Evolutionary conservation across 2,888 invertebrate species (phyloP), one percentile per base, ranked within the genome.

Genomic region (Cinara cedri): DNA sequence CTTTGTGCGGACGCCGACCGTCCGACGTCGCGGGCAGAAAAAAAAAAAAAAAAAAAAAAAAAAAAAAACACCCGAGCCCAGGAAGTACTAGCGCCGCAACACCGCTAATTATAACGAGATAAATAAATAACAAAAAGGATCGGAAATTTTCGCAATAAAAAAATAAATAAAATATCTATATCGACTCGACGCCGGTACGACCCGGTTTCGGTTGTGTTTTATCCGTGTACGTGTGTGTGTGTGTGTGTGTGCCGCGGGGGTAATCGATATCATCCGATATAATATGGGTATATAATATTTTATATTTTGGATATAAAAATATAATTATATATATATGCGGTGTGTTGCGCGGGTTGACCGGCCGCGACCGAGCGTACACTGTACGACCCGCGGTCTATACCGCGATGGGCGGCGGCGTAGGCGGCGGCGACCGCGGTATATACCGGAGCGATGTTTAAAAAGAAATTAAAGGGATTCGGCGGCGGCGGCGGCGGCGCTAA

Each of bases 401-500:
- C n/a, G 68, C 19, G 8, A n/a, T 21, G 4, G 11, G 68, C 9
- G 72, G 57, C 46, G 21, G 57, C 21, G 42, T 1, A 14, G 46
- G 72, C 16, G 68, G 34, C 34, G 34, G 34, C 34, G 34, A 34
- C 34, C n/a, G 6, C 34, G 34, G 34, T 34, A 6, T 6, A 6
- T 34, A 34, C 34, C 34, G 11, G n/a, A 76, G 57, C 57, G 57
- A 68, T 49, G 66, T 66, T 76, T 76, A 68, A 76, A 76, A 76
- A 68, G 44, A 46, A 66, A 76, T 66, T 66, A 76, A 76, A 76
- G 76, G 49, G 49, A 57, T 57, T 49, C 10, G 68, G 65, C 54
- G 54, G 65, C 62, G 60, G n/a, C n/a, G n/a, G n/a, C n/a, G n/a
- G n/a, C 62, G 72, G 62, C 21, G 55, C 68, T 76, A 76, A 76